These are phyloP conservation scores for Acyrthosiphon pisum DNA, from an alignment of 1,140 invertebrate species.

Conservation along the genomic window DNA sequence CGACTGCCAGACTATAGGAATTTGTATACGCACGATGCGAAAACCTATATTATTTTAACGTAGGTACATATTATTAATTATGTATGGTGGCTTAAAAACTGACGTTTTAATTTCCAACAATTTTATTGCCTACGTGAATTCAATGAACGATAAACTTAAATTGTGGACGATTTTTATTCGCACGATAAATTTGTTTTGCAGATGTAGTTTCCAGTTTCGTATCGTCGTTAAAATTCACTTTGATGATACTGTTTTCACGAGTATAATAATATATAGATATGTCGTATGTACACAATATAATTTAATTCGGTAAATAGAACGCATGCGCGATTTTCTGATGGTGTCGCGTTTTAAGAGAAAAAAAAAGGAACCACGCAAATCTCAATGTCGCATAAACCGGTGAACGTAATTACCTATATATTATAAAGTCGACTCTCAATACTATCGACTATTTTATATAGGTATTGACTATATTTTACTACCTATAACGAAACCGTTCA, in stretches of 20 bases:
- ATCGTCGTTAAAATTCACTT: background rate
- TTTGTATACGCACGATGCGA: background rate
- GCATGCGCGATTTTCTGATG: background rate
- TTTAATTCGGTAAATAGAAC: background rate
- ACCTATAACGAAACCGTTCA: background rate
- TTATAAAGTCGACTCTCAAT: background rate
- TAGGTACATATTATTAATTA: background rate
- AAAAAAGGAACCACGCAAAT: background rate
- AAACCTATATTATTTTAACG: background rate
- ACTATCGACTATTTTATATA: background rate
- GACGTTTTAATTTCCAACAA: background rate
- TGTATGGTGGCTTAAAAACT: background rate
- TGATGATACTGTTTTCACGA: background rate
- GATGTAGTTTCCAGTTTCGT: background rate
- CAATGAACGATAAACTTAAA: background rate
- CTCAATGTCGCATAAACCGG: background rate
- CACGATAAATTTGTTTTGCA: background rate
- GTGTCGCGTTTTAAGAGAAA: background rate
- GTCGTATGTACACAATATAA: background rate
- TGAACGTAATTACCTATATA: background rate
- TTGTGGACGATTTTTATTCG: background rate
- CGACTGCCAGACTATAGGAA: background rate
- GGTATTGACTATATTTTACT: too few species aligned
- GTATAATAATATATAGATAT: background rate
- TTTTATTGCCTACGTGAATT: background rate